These are phyloP conservation scores for Elysia crispata DNA, from an alignment of 2,888 invertebrate genomes.

Conservation along the genomic window DNA sequence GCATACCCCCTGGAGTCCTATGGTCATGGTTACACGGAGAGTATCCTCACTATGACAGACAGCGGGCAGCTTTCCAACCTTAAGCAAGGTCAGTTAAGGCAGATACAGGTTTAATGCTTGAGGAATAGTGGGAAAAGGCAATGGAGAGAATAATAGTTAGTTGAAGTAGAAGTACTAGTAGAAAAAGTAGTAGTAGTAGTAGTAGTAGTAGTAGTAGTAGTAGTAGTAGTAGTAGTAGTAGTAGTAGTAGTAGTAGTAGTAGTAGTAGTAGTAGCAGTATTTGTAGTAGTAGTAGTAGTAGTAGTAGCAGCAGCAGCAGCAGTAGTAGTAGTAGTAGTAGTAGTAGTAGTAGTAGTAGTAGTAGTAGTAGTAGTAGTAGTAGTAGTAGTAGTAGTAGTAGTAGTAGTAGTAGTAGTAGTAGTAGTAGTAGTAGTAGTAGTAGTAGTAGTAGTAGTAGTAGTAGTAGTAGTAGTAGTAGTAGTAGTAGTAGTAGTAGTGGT, in stretches of 20 bases:
- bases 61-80: constrained; percentile 41
- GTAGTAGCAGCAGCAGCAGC: not conserved
- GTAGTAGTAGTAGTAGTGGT: not conserved
- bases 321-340: constrained; percentile 23
- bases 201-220: not conserved
- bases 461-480: not conserved
- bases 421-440: constrained; percentile 16
- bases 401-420: not conserved
- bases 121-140: no score
- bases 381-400: not conserved
- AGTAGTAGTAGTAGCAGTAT: constrained; percentile 13
- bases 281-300: no score
- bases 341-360: constrained; percentile 24
- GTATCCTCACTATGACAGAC: constrained; percentile 52
- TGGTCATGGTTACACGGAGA: constrained; percentile 39
- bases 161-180: not conserved
- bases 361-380: constrained; percentile 22
- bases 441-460: not conserved
- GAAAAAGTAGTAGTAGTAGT: not conserved
- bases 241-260: constrained; percentile 27
- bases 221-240: constrained; percentile 21
- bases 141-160: no score
- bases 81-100: no score
- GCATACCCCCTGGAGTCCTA: constrained; percentile 77
- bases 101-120: no score